A percentile compares a stretch with the other conserved stretches of the same genome.
Evolutionary conservation across 2,888 invertebrate genomes (phyloP).

Genomic region (Dryocosmus kuriphilus): DNA sequence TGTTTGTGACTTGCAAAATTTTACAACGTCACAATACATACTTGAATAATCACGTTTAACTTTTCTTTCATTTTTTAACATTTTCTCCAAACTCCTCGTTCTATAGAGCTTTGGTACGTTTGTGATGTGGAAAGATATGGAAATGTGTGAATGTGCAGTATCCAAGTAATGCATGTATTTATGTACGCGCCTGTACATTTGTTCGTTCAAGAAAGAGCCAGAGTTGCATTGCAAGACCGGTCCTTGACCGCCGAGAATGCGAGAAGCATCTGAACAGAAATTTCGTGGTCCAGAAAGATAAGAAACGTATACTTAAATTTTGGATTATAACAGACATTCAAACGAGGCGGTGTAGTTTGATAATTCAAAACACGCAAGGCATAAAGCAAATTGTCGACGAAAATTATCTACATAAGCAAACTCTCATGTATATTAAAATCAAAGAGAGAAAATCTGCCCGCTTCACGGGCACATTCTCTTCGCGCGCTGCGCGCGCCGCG

Average conservation of each 20-base stretch:
- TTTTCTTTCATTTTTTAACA: not conserved
- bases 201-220: constrained; percentile 6
- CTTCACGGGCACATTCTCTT: too few relatives aligned
- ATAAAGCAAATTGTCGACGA: constrained; percentile 13
- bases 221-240: constrained; percentile 26
- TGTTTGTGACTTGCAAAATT: too few relatives aligned
- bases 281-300: constrained; percentile 34
- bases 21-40: too few relatives aligned
- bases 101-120: not conserved
- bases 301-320: constrained; percentile 30
- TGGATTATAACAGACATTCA: constrained; percentile 19
- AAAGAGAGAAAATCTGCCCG: too few relatives aligned
- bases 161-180: constrained; percentile 4
- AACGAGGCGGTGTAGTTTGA: constrained; percentile 25
- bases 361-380: constrained; percentile 17
- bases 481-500: too few relatives aligned
- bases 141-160: not conserved
- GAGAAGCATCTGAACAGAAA: constrained; percentile 24
- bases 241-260: constrained; percentile 33
- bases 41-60: not conserved
- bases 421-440: not conserved
- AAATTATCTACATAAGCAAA: not conserved
- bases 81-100: not conserved
- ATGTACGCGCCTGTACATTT: constrained; percentile 23
- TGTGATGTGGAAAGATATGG: not conserved